phyloP scores from a whole-genome alignment of 2,113 vertebrate species.

The Salvator merianae region DNA sequence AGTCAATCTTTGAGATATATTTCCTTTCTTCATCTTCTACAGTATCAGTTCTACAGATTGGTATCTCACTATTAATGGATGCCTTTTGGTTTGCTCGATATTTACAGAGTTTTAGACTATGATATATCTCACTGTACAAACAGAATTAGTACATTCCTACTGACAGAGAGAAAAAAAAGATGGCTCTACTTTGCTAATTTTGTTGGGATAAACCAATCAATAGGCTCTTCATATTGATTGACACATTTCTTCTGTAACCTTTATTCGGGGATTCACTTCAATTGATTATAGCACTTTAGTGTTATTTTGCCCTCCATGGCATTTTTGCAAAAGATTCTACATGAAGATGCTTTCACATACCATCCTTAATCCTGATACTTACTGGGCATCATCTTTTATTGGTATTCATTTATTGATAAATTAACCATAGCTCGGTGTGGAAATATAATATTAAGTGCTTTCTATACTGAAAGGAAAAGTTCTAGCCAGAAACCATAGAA shows the following conservation, averaged over 20 bases:
- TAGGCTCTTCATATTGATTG: conserved; percentile 46
- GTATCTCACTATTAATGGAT: conserved; percentile 3
- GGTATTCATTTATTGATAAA: neutral
- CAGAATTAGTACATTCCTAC: conserved; percentile 10
- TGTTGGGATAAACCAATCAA: conserved; percentile 28
- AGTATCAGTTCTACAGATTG: neutral
- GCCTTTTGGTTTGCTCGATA: conserved; percentile 26
- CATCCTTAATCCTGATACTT: neutral
- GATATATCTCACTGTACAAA: neutral
- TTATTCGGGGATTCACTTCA: conserved; percentile 16
- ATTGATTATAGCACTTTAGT: conserved; percentile 37
- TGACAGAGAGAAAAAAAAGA: neutral
- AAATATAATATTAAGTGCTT: neutral
- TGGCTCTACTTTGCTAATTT: conserved; percentile 24
- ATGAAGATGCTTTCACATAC: conserved; percentile 5
- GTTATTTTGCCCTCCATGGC: conserved; percentile 11
- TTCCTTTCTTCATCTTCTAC: neutral
- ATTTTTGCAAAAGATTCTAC: neutral
- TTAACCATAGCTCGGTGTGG: neutral
- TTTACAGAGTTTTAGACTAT: conserved; percentile 8
- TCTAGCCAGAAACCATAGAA: neutral
- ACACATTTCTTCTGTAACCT: conserved; percentile 42
- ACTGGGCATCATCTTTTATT: neutral
- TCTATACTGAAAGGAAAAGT: neutral
- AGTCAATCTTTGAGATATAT: neutral